Conservation (phyloP, 2,113 vertebrate species). For the Syngnathus scovelli region DNA sequence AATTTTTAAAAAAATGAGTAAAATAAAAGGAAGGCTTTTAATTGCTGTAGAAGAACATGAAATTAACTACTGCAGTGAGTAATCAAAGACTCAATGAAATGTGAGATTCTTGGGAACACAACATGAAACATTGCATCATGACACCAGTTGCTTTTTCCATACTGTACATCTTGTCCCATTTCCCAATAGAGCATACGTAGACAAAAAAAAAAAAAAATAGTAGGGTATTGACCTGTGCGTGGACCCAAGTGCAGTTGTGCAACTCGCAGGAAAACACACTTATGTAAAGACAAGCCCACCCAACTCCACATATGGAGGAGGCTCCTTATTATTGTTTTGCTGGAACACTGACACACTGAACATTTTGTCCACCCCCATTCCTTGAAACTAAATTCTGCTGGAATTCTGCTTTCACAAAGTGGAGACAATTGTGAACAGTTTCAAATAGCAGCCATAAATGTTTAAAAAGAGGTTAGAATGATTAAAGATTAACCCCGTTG, state of each 20-base stretch:
- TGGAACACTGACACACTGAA: conserved; percentile 1
- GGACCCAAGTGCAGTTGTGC: background rate
- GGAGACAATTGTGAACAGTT: too few species aligned
- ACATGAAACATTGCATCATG: background rate
- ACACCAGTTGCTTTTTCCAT: background rate
- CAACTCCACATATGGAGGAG: background rate
- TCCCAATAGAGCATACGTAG: background rate
- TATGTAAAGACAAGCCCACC: background rate
- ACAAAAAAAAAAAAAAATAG: too few species aligned
- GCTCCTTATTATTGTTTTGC: background rate
- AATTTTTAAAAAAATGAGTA: too few species aligned
- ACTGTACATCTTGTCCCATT: background rate
- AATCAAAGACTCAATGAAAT: background rate
- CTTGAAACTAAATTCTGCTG: background rate
- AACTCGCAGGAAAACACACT: background rate
- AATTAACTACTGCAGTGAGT: background rate
- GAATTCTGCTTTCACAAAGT: too few species aligned
- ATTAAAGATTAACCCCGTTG: background rate
- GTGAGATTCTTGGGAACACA: background rate
- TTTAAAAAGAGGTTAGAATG: too few species aligned
- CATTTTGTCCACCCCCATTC: background rate
- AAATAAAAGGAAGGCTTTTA: too few species aligned
- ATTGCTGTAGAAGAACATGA: background rate
- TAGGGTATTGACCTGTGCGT: background rate
- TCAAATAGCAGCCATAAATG: too few species aligned